Conservation (phyloP, 2,797 vertebrate genomes). For the Eulemur coronatus region DNA sequence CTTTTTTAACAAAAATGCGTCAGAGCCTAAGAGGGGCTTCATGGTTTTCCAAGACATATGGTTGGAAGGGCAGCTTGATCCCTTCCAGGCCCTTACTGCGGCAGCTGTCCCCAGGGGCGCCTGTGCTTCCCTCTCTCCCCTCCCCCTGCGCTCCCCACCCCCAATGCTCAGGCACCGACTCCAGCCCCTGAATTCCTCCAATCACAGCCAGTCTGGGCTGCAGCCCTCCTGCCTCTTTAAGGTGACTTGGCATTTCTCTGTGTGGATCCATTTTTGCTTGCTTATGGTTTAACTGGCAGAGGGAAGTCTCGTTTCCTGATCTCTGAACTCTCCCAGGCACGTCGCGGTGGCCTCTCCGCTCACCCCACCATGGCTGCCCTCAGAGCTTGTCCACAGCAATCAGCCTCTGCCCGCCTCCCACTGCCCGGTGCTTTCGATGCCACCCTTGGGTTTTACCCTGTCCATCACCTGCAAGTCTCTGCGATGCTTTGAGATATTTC, state of each 20-base stretch:
- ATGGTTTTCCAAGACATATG: background rate
- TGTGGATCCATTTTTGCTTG: slow-evolving; percentile 56
- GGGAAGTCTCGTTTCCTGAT: background rate
- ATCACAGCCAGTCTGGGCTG: background rate
- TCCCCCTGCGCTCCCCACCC: background rate
- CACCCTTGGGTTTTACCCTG: background rate
- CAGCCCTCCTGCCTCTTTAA: slow-evolving; percentile 73
- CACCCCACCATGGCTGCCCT: background rate
- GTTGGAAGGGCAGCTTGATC: background rate
- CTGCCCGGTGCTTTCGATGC: background rate
- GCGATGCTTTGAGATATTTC: background rate
- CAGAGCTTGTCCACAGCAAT: background rate
- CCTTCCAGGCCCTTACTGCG: background rate
- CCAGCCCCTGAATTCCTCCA: background rate
- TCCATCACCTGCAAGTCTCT: background rate
- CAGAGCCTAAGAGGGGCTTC: background rate
- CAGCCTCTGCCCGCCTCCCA: background rate
- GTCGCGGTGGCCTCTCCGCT: background rate
- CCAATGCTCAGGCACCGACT: background rate
- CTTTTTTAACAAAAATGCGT: background rate
- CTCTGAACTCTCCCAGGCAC: background rate
- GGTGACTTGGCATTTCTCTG: slow-evolving; percentile 76
- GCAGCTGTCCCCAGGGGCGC: rapidly evolving
- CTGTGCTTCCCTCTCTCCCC: background rate
- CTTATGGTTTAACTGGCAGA: slow-evolving; percentile 14